Conservation (phyloP, 2,888 invertebrate genomes). For the Tridacna crocea region DNA sequence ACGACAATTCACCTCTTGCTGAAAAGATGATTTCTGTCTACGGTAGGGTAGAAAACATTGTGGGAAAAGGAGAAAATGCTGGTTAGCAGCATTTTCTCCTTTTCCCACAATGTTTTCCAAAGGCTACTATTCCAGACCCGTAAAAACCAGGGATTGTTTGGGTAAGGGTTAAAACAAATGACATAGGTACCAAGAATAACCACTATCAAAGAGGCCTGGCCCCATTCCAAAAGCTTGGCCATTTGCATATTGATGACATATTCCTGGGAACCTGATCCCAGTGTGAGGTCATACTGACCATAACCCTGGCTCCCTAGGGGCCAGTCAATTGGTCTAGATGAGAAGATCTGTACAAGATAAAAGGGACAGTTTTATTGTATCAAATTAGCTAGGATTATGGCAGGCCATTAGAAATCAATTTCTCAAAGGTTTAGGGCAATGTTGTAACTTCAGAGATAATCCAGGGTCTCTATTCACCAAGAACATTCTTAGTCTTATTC, state of each 20-base stretch:
- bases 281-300: conserved; percentile 24
- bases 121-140: too few species aligned
- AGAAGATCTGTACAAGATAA: conserved; percentile 18
- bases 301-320: conserved; percentile 16
- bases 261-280: background rate
- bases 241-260: conserved; percentile 13
- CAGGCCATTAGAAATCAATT: conserved; percentile 23
- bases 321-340: background rate
- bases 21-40: too few species aligned
- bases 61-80: too few species aligned
- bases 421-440: background rate
- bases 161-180: too few species aligned
- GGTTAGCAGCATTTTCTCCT: too few species aligned
- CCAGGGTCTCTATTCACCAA: background rate
- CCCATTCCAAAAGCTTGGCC: background rate
- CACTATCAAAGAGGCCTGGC: too few species aligned
- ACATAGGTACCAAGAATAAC: too few species aligned
- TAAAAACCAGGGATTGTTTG: too few species aligned
- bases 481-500: too few species aligned
- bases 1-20: too few species aligned
- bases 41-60: too few species aligned
- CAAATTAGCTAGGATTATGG: conserved; percentile 27
- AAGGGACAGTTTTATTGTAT: conserved; percentile 26
- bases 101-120: too few species aligned
- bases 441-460: background rate